These are phyloP conservation scores for Lampropteryx suffumata DNA, from an alignment of 2,888 invertebrate species.

Conservation along the genomic window DNA sequence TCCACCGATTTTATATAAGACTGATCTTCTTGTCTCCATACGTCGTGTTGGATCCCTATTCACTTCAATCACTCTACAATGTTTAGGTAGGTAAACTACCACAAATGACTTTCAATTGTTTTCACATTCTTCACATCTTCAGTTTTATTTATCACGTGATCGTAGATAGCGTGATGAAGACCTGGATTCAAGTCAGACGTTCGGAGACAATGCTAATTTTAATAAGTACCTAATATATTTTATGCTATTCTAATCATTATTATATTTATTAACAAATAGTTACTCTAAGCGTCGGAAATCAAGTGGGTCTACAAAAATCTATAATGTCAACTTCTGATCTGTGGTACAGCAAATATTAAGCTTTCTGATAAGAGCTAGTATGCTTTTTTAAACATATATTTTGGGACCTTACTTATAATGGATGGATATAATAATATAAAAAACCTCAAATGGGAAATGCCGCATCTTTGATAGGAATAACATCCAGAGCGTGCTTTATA, in stretches of 20 bases:
- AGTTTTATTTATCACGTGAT: neutral
- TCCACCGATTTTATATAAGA: slow-evolving; percentile 69
- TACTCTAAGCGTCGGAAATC: neutral
- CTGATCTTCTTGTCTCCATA: slow-evolving; percentile 51
- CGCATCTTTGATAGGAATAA: too few species aligned
- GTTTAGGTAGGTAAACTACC: slow-evolving; percentile 18
- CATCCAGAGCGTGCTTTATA: neutral
- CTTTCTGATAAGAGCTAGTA: too few species aligned
- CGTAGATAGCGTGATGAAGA: neutral
- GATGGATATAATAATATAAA: too few species aligned
- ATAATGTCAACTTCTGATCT: too few species aligned
- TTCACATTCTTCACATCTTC: slow-evolving; percentile 26
- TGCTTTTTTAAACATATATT: too few species aligned
- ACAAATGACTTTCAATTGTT: slow-evolving; percentile 9
- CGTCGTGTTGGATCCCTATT: slow-evolving; percentile 30
- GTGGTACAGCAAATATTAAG: too few species aligned
- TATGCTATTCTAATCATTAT: slow-evolving; percentile 16
- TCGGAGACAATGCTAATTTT: slow-evolving; percentile 25
- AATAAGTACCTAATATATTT: slow-evolving; percentile 17
- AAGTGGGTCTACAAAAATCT: too few species aligned
- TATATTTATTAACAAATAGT: slow-evolving; percentile 5
- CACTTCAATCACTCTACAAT: slow-evolving; percentile 18
- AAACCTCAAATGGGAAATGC: too few species aligned
- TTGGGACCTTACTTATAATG: too few species aligned
- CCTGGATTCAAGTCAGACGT: slow-evolving; percentile 10